These are phyloP conservation scores for Suricata suricatta DNA, from an alignment of 2,113 vertebrate genomes.

Conservation along the genomic window DNA sequence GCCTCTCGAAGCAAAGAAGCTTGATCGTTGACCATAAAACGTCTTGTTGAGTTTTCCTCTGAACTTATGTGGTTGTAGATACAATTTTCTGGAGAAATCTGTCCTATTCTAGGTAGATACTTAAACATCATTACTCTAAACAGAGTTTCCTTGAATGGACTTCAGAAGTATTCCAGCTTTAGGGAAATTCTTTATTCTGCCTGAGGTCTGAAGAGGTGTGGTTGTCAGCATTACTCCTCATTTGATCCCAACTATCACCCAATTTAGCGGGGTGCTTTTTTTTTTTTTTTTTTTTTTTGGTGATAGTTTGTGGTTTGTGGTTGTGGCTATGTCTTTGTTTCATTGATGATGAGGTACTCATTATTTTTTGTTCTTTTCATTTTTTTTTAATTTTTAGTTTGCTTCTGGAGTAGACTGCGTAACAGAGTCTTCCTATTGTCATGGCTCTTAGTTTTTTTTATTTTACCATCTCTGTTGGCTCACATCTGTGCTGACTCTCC, in stretches of 20 bases:
- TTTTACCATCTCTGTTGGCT: background rate
- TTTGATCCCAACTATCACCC: constrained; percentile 36
- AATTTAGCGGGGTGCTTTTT: background rate
- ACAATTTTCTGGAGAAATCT: background rate
- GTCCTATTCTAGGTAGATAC: background rate
- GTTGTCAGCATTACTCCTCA: background rate
- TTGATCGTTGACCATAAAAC: background rate
- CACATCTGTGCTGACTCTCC: background rate
- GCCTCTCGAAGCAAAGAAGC: background rate
- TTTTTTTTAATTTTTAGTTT: background rate
- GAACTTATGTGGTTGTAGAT: background rate
- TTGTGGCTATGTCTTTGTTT: constrained; percentile 59
- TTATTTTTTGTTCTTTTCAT: constrained; percentile 42
- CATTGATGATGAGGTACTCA: constrained; percentile 46
- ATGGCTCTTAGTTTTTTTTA: background rate
- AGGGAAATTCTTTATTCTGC: constrained; percentile 34
- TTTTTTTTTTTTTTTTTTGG: background rate
- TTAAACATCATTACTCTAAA: background rate
- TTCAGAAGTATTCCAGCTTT: background rate
- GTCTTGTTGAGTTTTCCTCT: constrained; percentile 26
- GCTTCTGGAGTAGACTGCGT: constrained; percentile 11
- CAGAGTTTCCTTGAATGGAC: background rate
- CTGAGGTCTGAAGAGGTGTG: background rate
- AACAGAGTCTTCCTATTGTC: background rate
- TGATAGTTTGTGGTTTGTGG: constrained; percentile 60